phyloP scores from a whole-genome alignment of 2,888 invertebrate species.

The Drosophila ezoana region DNA sequence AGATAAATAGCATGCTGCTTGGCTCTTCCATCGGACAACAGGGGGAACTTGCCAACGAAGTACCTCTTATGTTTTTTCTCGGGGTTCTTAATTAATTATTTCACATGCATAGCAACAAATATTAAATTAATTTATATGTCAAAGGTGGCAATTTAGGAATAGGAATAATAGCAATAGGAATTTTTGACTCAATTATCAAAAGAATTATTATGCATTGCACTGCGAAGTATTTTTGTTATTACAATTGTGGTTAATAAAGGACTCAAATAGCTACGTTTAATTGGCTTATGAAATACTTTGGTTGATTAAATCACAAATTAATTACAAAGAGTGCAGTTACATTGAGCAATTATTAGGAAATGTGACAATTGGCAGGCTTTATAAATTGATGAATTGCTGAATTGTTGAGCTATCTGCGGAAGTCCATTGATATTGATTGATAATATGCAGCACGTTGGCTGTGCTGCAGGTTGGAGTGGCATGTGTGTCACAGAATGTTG shows the following conservation, averaged over 20 bases:
- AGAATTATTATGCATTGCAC: background rate
- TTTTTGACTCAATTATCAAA: background rate
- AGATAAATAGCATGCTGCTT: background rate
- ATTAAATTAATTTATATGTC: background rate
- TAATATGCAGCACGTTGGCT: constrained; percentile 19
- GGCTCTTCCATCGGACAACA: no score
- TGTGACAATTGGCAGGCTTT: no score
- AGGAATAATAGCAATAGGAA: no score
- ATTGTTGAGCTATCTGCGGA: background rate
- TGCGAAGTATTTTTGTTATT: background rate
- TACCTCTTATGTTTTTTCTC: background rate
- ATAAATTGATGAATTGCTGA: constrained; percentile 16
- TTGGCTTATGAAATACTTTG: background rate
- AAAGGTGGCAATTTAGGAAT: background rate
- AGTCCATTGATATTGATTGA: constrained; percentile 36
- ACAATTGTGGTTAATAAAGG: background rate
- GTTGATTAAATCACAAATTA: constrained; percentile 5
- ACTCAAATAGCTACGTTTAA: background rate
- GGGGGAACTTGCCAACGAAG: background rate
- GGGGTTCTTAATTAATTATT: background rate
- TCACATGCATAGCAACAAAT: background rate
- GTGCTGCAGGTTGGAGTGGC: background rate
- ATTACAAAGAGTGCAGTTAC: background rate
- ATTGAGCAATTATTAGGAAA: background rate
- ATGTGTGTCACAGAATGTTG: constrained; percentile 14